These are phyloP conservation scores for Plectrocnemia conspersa DNA, from an alignment of 1,140 invertebrate genomes.

Conservation along the genomic window DNA sequence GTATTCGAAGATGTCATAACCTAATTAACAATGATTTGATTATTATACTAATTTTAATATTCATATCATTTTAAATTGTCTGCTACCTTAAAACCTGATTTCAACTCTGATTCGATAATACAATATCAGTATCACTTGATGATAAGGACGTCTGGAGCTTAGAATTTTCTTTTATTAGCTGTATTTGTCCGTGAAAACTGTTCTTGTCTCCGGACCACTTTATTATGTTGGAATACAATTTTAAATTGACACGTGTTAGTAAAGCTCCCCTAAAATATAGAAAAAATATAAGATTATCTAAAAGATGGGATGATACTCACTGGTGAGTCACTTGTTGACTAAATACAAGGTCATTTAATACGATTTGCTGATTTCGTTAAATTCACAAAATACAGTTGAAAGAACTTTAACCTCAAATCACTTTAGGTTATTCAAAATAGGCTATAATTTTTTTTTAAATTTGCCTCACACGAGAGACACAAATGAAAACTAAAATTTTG, in stretches of 20 bases:
- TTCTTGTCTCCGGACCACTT: constrained; percentile 18
- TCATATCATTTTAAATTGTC: too few species aligned
- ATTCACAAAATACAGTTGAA: too few species aligned
- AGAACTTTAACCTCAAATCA: too few species aligned
- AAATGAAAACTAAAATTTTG: too few species aligned
- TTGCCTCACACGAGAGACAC: too few species aligned
- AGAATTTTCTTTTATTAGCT: background rate
- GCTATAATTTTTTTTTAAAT: too few species aligned
- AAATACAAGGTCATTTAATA: too few species aligned
- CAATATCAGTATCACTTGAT: constrained; percentile 3
- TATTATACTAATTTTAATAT: too few species aligned
- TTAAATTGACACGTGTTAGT: constrained; percentile 33
- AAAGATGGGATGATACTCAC: background rate
- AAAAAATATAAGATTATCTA: constrained; percentile 18
- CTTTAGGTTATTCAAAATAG: too few species aligned
- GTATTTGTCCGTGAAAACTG: background rate
- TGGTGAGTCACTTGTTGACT: too few species aligned
- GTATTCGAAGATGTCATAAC: background rate
- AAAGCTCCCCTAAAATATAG: constrained; percentile 25
- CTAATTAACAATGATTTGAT: too few species aligned
- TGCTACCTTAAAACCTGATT: constrained; percentile 16
- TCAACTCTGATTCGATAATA: constrained; percentile 14
- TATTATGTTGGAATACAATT: constrained; percentile 14
- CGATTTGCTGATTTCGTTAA: too few species aligned
- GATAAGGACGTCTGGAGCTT: background rate